Evolutionary conservation across 2,888 invertebrate species (phyloP).

Genomic region (Elmis aenea): DNA sequence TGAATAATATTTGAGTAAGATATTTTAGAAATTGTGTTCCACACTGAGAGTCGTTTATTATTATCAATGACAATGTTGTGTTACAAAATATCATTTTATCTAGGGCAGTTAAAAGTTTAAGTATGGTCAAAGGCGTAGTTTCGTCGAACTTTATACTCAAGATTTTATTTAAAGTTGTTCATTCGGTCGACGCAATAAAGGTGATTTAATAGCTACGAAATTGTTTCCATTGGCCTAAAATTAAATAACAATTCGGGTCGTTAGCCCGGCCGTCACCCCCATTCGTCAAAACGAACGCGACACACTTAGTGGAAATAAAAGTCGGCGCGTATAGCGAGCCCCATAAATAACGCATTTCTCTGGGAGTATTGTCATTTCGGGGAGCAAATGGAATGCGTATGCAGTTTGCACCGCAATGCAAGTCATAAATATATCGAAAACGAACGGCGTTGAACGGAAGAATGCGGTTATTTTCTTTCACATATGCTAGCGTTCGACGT

Average conservation of each 20-base stretch:
- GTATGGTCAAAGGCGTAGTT: constrained; percentile 2
- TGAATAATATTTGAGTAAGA: no score
- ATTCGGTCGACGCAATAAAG: constrained; percentile 29
- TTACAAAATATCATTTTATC: no score
- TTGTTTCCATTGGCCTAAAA: constrained; percentile 33
- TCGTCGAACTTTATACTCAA: no score
- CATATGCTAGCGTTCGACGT: constrained; percentile 31
- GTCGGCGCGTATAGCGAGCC: constrained; percentile 29
- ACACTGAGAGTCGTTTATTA: no score
- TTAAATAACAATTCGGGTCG: constrained; percentile 25
- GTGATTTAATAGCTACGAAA: constrained; percentile 32
- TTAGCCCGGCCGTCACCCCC: constrained; percentile 15
- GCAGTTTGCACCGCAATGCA: constrained; percentile 31
- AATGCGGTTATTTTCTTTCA: constrained; percentile 37
- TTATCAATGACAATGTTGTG: no score
- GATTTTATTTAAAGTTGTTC: constrained; percentile 1
- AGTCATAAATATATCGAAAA: constrained; percentile 38
- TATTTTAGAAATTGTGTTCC: no score
- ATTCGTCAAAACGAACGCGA: constrained; percentile 25
- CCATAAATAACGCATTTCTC: constrained; percentile 39
- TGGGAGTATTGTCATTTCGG: constrained; percentile 29
- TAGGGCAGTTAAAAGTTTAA: constrained; percentile 7
- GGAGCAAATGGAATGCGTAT: constrained; percentile 35
- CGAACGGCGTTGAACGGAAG: constrained; percentile 32
- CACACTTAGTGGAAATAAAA: constrained; percentile 36